Conservation (phyloP, 2,888 invertebrate genomes). For the Tryphoninae sp. region DNA sequence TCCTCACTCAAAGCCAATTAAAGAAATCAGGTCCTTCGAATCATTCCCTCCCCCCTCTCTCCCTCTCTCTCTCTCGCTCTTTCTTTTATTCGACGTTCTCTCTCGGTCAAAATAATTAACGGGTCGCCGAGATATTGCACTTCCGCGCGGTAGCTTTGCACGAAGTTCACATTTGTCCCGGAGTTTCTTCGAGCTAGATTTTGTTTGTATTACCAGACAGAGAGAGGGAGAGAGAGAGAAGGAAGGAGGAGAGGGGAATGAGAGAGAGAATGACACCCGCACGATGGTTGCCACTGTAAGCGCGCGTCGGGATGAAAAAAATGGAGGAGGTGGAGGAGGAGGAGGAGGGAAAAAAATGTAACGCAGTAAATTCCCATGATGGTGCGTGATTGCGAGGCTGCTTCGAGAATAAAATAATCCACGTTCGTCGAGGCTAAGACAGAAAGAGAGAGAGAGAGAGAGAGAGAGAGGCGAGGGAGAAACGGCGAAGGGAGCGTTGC, state of each 20-base stretch:
- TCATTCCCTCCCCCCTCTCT: conserved; percentile 29
- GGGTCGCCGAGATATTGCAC: conserved; percentile 13
- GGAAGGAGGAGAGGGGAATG: neutral
- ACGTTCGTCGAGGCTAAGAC: conserved; percentile 22
- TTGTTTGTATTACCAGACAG: too few species aligned
- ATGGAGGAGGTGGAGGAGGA: neutral
- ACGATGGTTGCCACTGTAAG: neutral
- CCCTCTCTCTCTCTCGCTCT: conserved; percentile 1
- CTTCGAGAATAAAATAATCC: conserved; percentile 59
- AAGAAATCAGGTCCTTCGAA: conserved; percentile 62
- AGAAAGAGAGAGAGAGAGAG: conserved; percentile 30
- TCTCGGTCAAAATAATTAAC: conserved; percentile 53
- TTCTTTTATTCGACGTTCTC: neutral
- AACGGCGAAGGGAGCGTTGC: conserved; percentile 72
- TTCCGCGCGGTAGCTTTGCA: neutral
- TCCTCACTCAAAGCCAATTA: conserved; percentile 54
- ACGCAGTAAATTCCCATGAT: conserved; percentile 57
- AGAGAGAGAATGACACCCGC: too few species aligned
- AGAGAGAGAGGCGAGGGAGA: conserved; percentile 32
- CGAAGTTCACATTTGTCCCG: conserved; percentile 35
- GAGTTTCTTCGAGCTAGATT: neutral
- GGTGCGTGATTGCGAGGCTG: conserved; percentile 48
- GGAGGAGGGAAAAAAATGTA: neutral
- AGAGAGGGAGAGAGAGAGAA: neutral
- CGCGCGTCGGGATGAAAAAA: conserved; percentile 40